A percentile compares a stretch with the other conserved stretches of the same genome.
Conservation (phyloP, 2,797 vertebrate species). For the Garrulus glandarius region DNA sequence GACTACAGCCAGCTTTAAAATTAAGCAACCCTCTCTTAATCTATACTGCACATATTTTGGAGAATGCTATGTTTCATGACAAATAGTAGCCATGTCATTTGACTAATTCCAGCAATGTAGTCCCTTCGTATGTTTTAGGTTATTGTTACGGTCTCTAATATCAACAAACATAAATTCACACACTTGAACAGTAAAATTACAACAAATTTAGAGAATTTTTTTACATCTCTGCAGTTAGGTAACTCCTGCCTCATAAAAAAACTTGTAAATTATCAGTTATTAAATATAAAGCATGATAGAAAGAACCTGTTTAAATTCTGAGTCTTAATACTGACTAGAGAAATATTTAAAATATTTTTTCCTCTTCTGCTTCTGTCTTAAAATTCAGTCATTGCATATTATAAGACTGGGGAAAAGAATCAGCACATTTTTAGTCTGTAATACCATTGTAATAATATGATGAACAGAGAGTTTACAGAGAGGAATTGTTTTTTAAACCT, state of each 20-base stretch:
- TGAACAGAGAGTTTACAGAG: neutral
- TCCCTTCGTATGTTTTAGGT: neutral
- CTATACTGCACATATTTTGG: neutral
- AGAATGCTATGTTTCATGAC: neutral
- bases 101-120: neutral
- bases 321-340: neutral
- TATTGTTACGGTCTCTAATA: neutral
- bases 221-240: neutral
- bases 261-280: neutral
- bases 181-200: neutral
- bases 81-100: neutral
- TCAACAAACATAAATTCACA: neutral
- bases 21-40: neutral
- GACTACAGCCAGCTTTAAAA: conserved; percentile 15
- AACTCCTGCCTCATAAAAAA: neutral
- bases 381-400: neutral
- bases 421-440: neutral
- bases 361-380: neutral
- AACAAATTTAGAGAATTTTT: neutral
- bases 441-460: neutral
- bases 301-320: neutral
- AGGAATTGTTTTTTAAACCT: neutral
- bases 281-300: neutral
- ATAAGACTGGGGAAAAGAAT: neutral
- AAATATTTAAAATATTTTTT: neutral